A percentile compares a stretch with the other conserved stretches of the same genome.
Conservation (phyloP, 2,888 invertebrate genomes). For the Phymatocera aterrima region DNA sequence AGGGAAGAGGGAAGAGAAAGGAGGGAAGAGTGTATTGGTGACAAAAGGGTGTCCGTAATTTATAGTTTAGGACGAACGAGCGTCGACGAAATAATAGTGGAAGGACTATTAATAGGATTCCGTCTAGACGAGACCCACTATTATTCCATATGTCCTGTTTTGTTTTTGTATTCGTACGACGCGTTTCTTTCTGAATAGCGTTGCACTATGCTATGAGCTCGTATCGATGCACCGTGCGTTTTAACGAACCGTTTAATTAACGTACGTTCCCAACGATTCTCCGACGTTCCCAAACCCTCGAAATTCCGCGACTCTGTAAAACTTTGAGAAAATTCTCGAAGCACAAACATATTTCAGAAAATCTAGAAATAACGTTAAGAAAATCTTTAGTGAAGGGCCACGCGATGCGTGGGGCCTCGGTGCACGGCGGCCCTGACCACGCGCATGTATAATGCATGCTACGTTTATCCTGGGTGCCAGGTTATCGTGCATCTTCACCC, state of each 20-base stretch:
- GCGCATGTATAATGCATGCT: slow-evolving; percentile 60
- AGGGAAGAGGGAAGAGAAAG: slow-evolving; percentile 16
- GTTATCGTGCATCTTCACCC: slow-evolving; percentile 60
- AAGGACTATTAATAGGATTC: slow-evolving; percentile 49
- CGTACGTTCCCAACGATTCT: slow-evolving; percentile 18
- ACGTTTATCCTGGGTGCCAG: slow-evolving; percentile 54
- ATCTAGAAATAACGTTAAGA: background rate
- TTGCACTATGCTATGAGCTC: background rate
- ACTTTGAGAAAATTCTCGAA: background rate
- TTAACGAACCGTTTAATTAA: slow-evolving; percentile 40
- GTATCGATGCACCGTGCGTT: slow-evolving; percentile 34
- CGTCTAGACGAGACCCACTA: slow-evolving; percentile 48
- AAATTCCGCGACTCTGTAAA: background rate
- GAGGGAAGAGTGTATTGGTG: slow-evolving; percentile 43
- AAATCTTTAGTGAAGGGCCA: background rate
- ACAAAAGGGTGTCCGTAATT: slow-evolving; percentile 52
- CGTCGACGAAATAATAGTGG: slow-evolving; percentile 49
- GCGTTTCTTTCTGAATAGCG: slow-evolving; percentile 34
- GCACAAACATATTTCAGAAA: background rate
- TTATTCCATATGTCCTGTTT: slow-evolving; percentile 47
- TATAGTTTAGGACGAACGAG: slow-evolving; percentile 49
- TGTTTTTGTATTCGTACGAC: slow-evolving; percentile 44
- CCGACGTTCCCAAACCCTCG: slow-evolving; percentile 24
- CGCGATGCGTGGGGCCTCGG: slow-evolving; percentile 47
- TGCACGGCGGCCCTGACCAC: slow-evolving; percentile 47